Conservation (phyloP, 1,140 invertebrate genomes). For the Proctacanthus coquilletti region DNA sequence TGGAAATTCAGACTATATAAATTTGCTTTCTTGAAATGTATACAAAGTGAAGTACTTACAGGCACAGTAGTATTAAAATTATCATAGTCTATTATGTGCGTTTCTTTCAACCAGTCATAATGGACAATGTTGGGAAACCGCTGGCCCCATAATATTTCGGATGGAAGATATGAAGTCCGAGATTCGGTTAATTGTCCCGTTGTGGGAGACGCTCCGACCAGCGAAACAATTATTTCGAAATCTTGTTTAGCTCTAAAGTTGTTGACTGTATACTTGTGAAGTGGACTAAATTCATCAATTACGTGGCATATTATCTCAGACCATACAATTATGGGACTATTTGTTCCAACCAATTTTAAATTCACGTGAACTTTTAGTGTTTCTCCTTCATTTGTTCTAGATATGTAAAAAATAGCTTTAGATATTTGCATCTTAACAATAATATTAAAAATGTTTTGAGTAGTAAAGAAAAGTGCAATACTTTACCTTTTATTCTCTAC, state of each 20-base stretch:
- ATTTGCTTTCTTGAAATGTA: no score
- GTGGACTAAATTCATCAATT: constrained; percentile 40
- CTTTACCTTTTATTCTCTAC: constrained; percentile 27
- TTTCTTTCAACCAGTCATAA: constrained; percentile 76
- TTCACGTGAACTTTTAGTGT: constrained; percentile 19
- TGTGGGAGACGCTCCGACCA: constrained; percentile 65
- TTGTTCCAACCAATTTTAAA: constrained; percentile 24
- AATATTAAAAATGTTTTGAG: neutral
- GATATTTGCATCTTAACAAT: neutral
- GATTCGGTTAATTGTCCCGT: constrained; percentile 60
- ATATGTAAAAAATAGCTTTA: constrained; percentile 2
- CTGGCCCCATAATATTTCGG: constrained; percentile 76
- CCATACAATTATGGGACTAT: constrained; percentile 40
- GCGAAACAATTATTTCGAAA: constrained; percentile 74
- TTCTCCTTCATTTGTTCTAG: constrained; percentile 24
- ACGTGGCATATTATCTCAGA: constrained; percentile 45
- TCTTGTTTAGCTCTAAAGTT: constrained; percentile 38
- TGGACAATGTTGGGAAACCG: constrained; percentile 52
- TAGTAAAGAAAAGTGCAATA: neutral
- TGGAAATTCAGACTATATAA: no score
- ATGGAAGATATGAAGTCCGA: constrained; percentile 63
- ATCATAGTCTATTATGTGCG: constrained; percentile 86
- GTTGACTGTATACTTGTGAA: constrained; percentile 34
- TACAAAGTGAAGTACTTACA: no score
- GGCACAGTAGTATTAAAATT: constrained; percentile 73